A percentile compares a stretch with the other conserved stretches of the same genome.
Conservation (phyloP, 2,888 invertebrate genomes). For the Thysanoteuthis rhombus region DNA sequence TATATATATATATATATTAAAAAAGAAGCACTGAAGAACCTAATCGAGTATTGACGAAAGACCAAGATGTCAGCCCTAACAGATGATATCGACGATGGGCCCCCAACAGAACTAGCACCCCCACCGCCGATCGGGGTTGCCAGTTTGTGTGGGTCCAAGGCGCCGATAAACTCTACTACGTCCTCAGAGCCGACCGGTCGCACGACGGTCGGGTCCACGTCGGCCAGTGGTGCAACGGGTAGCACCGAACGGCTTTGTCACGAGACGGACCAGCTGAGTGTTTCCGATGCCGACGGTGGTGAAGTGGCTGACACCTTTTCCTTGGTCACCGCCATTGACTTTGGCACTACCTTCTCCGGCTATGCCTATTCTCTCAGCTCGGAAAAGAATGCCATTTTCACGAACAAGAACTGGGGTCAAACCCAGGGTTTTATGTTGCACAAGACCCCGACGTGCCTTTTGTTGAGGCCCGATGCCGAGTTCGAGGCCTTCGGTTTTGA, state of each 20-base stretch:
- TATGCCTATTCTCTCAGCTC: conserved; percentile 60
- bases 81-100: conserved; percentile 14
- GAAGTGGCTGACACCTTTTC: conserved; percentile 35
- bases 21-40: not conserved
- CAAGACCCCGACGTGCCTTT: conserved; percentile 59
- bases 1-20: not conserved
- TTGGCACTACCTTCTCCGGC: conserved; percentile 61
- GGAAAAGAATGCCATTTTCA: conserved; percentile 55
- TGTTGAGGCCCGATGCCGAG: conserved; percentile 56
- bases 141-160: not conserved
- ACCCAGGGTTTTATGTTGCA: conserved; percentile 60
- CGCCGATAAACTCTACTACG: not conserved
- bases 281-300: not conserved
- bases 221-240: conserved; percentile 17
- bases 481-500: conserved; percentile 62
- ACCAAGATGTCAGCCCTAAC: not conserved
- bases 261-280: not conserved
- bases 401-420: conserved; percentile 62
- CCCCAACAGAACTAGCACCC: conserved; percentile 15
- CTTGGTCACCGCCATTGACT: conserved; percentile 59
- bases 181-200: not conserved
- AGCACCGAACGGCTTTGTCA: not conserved
- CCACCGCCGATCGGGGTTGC: not conserved
- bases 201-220: conserved; percentile 2
- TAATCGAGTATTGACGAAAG: not conserved